Conservation (phyloP, 2,113 vertebrate species). For the Trematocara nigrifrons region DNA sequence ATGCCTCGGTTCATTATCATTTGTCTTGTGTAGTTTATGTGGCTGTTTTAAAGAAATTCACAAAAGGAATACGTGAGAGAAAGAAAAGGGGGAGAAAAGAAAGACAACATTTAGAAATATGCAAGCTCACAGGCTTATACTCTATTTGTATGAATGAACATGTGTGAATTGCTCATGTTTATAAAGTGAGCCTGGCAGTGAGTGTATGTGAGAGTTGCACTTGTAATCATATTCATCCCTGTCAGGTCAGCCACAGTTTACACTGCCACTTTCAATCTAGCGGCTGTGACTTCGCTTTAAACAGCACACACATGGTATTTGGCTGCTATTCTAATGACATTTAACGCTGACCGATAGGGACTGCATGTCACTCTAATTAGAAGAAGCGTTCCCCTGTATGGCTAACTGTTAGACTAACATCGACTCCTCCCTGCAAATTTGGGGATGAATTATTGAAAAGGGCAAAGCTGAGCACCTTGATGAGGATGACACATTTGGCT, state of each 20-base stretch:
- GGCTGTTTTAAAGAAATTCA: background rate
- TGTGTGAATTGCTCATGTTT: constrained; percentile 9
- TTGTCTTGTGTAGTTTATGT: background rate
- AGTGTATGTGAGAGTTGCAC: constrained; percentile 2
- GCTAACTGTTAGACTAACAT: constrained; percentile 47
- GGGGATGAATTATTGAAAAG: constrained; percentile 67
- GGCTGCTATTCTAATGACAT: constrained; percentile 52
- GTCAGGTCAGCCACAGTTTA: constrained; percentile 28
- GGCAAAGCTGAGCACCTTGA: constrained; percentile 61
- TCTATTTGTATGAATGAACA: constrained; percentile 14
- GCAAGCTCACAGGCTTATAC: background rate
- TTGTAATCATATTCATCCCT: constrained; percentile 22
- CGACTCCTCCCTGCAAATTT: constrained; percentile 56
- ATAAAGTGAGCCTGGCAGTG: constrained; percentile 6
- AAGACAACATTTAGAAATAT: background rate
- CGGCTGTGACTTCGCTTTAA: constrained; percentile 1
- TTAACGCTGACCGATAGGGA: constrained; percentile 47
- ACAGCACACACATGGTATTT: constrained; percentile 44
- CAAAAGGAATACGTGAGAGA: background rate
- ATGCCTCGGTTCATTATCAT: constrained; percentile 3
- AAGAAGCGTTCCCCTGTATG: constrained; percentile 26
- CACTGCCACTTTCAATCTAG: constrained; percentile 24
- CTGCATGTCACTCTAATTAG: constrained; percentile 58
- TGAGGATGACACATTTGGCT: constrained; percentile 48
- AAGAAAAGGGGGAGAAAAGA: background rate